A percentile compares a stretch with the other conserved stretches of the same genome.
Evolutionary conservation across 2,797 vertebrate species (phyloP).

Genomic region (Pseudochirops cupreus): DNA sequence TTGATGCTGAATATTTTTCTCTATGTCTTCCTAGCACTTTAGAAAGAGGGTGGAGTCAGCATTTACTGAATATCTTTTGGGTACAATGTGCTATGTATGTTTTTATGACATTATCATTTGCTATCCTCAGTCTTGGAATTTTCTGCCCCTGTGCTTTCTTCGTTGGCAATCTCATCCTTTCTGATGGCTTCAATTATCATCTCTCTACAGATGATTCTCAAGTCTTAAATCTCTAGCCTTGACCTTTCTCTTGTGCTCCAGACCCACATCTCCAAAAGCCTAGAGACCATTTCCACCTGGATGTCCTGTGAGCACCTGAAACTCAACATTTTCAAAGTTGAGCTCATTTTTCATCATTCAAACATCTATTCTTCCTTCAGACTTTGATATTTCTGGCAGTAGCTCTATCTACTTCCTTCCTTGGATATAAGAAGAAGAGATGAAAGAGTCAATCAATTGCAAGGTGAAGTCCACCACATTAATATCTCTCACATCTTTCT

Average conservation of each 20-base stretch:
- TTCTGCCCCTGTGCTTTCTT: background rate
- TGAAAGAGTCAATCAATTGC: background rate
- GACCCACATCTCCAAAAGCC: background rate
- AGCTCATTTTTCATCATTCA: background rate
- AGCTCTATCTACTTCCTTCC: background rate
- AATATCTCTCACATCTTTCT: background rate
- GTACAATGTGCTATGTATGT: background rate
- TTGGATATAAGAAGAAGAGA: background rate
- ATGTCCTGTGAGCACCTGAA: background rate
- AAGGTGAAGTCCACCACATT: background rate
- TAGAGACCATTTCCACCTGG: background rate
- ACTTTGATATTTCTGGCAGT: background rate
- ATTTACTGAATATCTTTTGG: background rate
- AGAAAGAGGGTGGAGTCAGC: background rate
- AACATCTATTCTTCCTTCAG: background rate
- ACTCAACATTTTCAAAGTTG: background rate
- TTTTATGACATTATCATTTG: background rate
- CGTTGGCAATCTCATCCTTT: background rate
- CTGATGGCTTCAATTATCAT: background rate
- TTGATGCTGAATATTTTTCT: conserved; percentile 31
- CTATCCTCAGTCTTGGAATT: background rate
- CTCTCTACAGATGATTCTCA: background rate
- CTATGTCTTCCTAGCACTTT: conserved; percentile 20
- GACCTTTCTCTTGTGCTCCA: background rate
- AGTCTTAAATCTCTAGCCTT: background rate